Percentiles rank a stretch among this genome's conserved stretches.
Conservation (phyloP, 2,113 vertebrate species). For the Numenius arquata region DNA sequence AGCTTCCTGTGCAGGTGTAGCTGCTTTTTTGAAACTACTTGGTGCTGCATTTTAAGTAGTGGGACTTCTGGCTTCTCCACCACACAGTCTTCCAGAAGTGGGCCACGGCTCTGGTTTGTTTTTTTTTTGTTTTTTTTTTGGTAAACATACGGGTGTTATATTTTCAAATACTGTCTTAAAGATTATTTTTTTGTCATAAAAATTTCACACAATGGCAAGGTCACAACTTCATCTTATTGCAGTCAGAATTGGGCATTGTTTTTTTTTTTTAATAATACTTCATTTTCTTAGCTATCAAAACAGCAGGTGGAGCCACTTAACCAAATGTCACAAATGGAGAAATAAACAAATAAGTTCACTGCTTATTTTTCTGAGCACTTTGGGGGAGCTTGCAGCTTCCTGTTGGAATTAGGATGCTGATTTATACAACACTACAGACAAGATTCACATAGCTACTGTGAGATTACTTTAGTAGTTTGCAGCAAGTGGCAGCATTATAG, state of each 20-base stretch:
- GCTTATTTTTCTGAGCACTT: background rate
- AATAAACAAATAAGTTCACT: background rate
- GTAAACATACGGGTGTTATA: background rate
- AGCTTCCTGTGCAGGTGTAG: background rate
- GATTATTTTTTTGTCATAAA: background rate
- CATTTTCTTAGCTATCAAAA: background rate
- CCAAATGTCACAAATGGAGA: background rate
- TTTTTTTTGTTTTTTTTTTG: background rate
- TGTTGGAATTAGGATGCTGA: background rate
- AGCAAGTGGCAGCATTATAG: background rate
- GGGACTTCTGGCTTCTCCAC: background rate
- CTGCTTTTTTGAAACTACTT: background rate
- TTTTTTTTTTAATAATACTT: background rate
- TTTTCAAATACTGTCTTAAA: background rate
- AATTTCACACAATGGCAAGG: background rate
- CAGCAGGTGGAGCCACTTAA: constrained; percentile 66
- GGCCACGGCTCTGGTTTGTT: background rate
- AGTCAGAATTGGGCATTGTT: background rate
- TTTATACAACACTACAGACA: background rate
- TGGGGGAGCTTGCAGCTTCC: background rate
- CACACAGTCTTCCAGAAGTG: background rate
- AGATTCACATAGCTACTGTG: background rate
- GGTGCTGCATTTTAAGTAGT: background rate
- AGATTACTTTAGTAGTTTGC: background rate
- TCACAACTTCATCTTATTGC: background rate